Base-by-base conservation (phyloP, 2,888 invertebrate genomes). In the Loripinus fragilis region DNA sequence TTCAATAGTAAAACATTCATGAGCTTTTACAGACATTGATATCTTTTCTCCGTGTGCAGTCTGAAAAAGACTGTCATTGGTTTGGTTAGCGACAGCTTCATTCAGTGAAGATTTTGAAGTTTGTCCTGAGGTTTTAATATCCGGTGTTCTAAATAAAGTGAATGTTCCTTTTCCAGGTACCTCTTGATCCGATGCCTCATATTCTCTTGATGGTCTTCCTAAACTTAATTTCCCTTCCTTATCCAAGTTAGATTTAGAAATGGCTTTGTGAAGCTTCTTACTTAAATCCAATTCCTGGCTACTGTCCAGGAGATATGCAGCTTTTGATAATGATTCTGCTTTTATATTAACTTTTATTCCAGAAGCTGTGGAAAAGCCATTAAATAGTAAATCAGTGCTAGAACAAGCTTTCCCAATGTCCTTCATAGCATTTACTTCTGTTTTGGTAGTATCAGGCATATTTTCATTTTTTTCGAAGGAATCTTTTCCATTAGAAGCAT, bases 281-380 rank as follows among this genome's bases (percentile, higher is more conserved):
- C 5, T 52, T 52, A 5, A 25, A 60, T 20, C 12, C 3, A 17
- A 10, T 60, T 25, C 33, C 30, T 20, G 30, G 23, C 60, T 10
- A 3, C 65, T 75, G 60, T 42, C 30, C 25, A 75, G 55, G n/a
- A 69, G 33, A 17, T 28, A 33, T 65, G 8, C 68, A 0, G 76
- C 76, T 30, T 48, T 48, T 5, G 20, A 3, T 15, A 85, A 66
- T 12, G 83, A 74, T 12, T 76, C 41, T 15, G 74, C 73, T 23
- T 78, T 77, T 20, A 87, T 52, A 17, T 38, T 25, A 0, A 86
- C 74, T 50, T 60, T 68, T 60, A 75, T 87, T 30, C 86, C 87
- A 33, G 80, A 81, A 48, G 88, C 86, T 73, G 84, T 86, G 42
- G 79, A 73, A 73, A 88, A 88, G n/a, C 74, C 73, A 28, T 17